Evolutionary conservation across 2,888 invertebrate genomes (phyloP), one percentile per base, ranked within the genome.

Genomic region (Drosophila diplacantha): DNA sequence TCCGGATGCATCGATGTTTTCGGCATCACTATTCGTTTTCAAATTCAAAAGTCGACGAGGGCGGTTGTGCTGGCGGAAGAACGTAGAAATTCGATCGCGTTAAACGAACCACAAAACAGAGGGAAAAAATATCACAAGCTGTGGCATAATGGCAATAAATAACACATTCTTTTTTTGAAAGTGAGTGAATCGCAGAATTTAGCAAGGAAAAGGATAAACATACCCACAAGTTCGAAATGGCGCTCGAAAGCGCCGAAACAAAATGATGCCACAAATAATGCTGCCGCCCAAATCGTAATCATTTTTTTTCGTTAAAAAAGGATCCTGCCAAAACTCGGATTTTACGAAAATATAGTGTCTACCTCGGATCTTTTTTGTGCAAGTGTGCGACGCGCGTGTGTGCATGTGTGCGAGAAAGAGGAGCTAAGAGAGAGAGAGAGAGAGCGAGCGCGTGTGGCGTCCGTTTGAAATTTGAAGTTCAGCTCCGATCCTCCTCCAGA

Each of bases 401-500:
- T 57, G 57, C 39, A 54, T 53, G 57, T 32, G 43, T 31, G 58
- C 24, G 46, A 32, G 34, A 5, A 22, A 18, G 26, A 31, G 44
- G 31, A 46, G 44, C 44, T 46, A 20, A 41, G 31, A 18, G 31
- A 41, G 43, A 32, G 20, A 32, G 20, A 20, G 31, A 34, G 34
- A 31, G 38, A 44, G 58, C 58, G 18, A 37, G 56, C 29, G 57
- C 57, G 29, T 57, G 57, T 41, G 57, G 57, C 58, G 58, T 58
- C 58, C 57, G 58, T 58, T 56, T 44, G 58, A 58, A 47, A 57
- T 57, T 58, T 58, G 31, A 57, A 58, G 44, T 37, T 58, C 22
- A 29, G 22, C 43, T 37, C 20, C 38, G 44, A 59, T 58, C 58
- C 58, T 59, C 55, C 47, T 47, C 32, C 32, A 34, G 14, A 14